Evolutionary conservation across 1,140 invertebrate genomes (phyloP), one percentile per base, ranked within the genome.

Genomic region (Leguminivora glycinivorella): DNA sequence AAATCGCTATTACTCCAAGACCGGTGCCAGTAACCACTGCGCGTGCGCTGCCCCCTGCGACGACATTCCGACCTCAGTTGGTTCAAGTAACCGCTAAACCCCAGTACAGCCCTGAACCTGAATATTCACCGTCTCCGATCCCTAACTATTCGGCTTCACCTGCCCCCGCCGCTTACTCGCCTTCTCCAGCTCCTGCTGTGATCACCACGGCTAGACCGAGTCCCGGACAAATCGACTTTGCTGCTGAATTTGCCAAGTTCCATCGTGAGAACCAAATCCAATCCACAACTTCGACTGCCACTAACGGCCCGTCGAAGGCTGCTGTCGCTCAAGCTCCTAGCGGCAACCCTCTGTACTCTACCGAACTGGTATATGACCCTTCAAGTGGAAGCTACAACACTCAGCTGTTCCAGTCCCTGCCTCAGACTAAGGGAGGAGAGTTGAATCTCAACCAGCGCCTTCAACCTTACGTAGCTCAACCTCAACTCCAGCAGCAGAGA

Each of bases 311-410:
- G 52, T 68, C 88, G 0, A 92, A 92, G 72, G 72, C 85, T 24
- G 82, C 68, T 40, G 10, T 34, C 31, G 31, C 80, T 70, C 82
- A 86, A 60, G 69, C 89, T 40, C 79, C 91, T 4, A 89, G 92
- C 73, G 87, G 92, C 22, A 93, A 94, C 70, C 94, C 95, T 47
- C 92, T 96, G 72, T 96, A 96, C 85, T 94, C 95, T 63, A 95
- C 96, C 19, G 95, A 96, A 79, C 88, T 96, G 6, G 93, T 96
- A 0, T 96, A 94, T 87, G 95, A 97, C 88, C 96, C 95, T 43
- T 82, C 93, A n/a, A 95, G 94, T 74, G 96, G 96, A 70, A 94
- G 95, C 81, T 96, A 96, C 92, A 95, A 96, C 79, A 96, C 95
- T 12, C 94, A 96, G 72, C 90, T 96, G 26, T 96, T 95, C 91